Base-by-base conservation (phyloP, 1,140 invertebrate species). In the Lepidurus couesii region DNA sequence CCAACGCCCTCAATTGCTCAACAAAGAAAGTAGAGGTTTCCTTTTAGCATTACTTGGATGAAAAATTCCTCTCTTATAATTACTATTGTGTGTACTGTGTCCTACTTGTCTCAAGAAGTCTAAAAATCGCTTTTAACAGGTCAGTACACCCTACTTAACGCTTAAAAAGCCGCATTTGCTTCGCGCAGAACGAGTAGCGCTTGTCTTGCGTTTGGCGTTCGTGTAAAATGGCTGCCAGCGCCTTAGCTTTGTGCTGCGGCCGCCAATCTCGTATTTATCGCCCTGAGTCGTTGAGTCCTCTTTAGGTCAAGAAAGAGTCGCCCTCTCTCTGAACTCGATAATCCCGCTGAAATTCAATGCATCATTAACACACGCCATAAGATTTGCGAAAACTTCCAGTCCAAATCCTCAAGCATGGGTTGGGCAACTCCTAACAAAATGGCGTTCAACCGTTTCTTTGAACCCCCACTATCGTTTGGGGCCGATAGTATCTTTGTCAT, bases 261-360 rank as follows among this genome's bases (percentile, higher is more conserved):
- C 53, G 53, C 53, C 53, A 65, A 65, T 65, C 53, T 65, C 53
- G 53, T 65, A 65, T 65, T 65, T 65, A 65, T 65, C 53, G 53
- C 53, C 21, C 53, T 65, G 53, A 65, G 53, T 65, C 53, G 53
- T 65, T 16, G 9, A 65, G 53, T 13, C 6, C 53, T 65, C 53
- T 65, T 65, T 65, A 65, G 53, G 16, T 34, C 34, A 34, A 65
- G 16, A 13, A 65, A 65, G 53, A 65, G 53, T 65, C 53, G 53
- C 53, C 53, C 53, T 21, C 53, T 65, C 21, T 9, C 16, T n/a
- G 53, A 65, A 65, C 53, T 65, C 53, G 16, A 13, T 65, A 65
- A 65, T 65, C 53, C 53, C 53, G 53, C 53, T 65, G 53, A 65
- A 65, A 65, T 65, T 65, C 53, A 65, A 65, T 65, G 53, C 53